Evolutionary conservation across 1,140 invertebrate genomes (phyloP).

Genomic region (Sogatella furcifera): DNA sequence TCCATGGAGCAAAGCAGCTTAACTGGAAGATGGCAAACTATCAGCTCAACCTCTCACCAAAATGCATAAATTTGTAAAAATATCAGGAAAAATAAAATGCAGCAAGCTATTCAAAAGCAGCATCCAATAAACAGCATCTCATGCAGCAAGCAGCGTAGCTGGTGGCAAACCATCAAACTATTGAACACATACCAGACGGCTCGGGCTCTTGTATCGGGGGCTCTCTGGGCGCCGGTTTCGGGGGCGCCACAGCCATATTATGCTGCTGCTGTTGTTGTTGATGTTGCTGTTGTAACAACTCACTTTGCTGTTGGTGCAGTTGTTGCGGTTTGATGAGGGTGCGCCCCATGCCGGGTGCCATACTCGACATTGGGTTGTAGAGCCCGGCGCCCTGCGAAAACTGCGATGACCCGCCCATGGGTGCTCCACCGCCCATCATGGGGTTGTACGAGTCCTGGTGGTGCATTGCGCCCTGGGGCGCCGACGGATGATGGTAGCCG

Average conservation of each 20-base stretch:
- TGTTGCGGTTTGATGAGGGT: conserved; percentile 13
- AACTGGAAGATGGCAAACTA: too few relatives aligned
- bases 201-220: background rate
- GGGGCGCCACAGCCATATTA: background rate
- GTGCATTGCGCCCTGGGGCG: background rate
- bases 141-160: background rate
- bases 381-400: background rate
- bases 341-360: conserved; percentile 13
- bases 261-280: conserved; percentile 33
- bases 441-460: conserved; percentile 6
- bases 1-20: background rate
- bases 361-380: conserved; percentile 14
- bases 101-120: too few relatives aligned
- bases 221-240: background rate
- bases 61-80: too few relatives aligned
- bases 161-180: background rate
- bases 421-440: conserved; percentile 4
- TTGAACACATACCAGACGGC: conserved; percentile 1
- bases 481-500: background rate
- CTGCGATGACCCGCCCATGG: background rate
- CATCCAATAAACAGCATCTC: too few relatives aligned
- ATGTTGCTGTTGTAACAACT: conserved; percentile 31
- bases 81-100: too few relatives aligned
- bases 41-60: too few relatives aligned
- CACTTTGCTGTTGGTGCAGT: conserved; percentile 12